Conservation (phyloP, 1,140 invertebrate species). For the Caenorhabditis briggsae region DNA sequence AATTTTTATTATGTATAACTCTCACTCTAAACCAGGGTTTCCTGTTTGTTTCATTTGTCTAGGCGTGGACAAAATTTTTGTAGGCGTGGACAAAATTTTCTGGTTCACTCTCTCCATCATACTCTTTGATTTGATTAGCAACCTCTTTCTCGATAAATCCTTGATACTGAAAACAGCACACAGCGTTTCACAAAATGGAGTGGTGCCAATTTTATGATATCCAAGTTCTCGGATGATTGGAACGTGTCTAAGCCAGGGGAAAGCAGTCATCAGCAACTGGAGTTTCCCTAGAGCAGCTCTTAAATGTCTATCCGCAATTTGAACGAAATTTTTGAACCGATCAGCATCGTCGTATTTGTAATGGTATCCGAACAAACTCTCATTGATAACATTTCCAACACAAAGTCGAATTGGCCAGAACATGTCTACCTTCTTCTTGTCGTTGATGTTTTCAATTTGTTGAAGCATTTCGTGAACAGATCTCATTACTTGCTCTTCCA, state of each 20-base stretch:
- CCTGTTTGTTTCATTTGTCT: slow-evolving; percentile 35
- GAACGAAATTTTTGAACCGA: not conserved
- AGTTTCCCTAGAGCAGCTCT: not conserved
- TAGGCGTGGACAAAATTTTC: slow-evolving; percentile 52
- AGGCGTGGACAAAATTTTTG: slow-evolving; percentile 44
- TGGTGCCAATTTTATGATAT: slow-evolving; percentile 2
- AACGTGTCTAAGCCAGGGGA: slow-evolving; percentile 45
- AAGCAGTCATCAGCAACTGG: not conserved
- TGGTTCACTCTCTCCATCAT: slow-evolving; percentile 32
- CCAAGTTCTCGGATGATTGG: slow-evolving; percentile 42
- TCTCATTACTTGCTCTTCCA: slow-evolving; percentile 54
- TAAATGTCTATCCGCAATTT: not conserved
- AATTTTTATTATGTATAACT: too few relatives aligned
- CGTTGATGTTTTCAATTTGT: not conserved
- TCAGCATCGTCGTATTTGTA: slow-evolving; percentile 26
- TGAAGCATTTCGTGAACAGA: slow-evolving; percentile 26
- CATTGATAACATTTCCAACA: slow-evolving; percentile 43
- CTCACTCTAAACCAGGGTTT: slow-evolving; percentile 16
- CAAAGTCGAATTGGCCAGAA: slow-evolving; percentile 35
- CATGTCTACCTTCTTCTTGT: slow-evolving; percentile 47
- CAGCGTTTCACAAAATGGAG: too few relatives aligned
- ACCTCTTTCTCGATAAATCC: slow-evolving; percentile 47
- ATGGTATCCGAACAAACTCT: slow-evolving; percentile 42
- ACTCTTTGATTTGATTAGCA: not conserved
- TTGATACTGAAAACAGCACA: slow-evolving; percentile 21